Evolutionary conservation across 2,797 vertebrate genomes (phyloP), one percentile per base, ranked within the genome.

Genomic region (Darevskia nairensis): DNA sequence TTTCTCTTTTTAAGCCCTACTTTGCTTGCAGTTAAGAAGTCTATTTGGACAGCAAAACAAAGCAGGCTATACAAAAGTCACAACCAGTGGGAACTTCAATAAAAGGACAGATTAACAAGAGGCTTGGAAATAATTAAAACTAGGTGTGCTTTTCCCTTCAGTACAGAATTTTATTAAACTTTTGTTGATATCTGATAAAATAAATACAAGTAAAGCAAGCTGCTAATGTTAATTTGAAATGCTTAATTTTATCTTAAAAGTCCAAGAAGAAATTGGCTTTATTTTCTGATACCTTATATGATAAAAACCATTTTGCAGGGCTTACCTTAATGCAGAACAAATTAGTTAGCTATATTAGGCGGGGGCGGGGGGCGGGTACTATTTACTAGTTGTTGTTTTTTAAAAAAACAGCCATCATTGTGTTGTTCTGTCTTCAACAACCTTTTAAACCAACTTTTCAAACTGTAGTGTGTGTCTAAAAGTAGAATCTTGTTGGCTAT

Each of bases 261-360:
- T 55, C 50, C 13, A 55, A 55, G 50, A 15, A 55, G 50, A 55
- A 55, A 55, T 55, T 55, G 50, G 50, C 50, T 55, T 6, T 17
- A 27, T 0, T 0, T 44, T 85, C 87, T 87, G 80, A 23, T 91
- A 81, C 86, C 75, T 86, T 44, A 91, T 92, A 77, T 92, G 82
- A 80, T 92, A 85, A 90, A 64, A 91, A 82, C 32, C 84, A 0
- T 93, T 93, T 87, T 93, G 64, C 80, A 92, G 84, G 91, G 75
- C 77, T 92, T 94, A 77, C 32, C 29, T 88, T 95, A 92, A 92
- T 92, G 55, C 88, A 84, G 85, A 91, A 35, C 86, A 91, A 89
- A 80, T 88, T 88, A 66, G 8, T 88, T 87, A 55, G 32, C 75
- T 80, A 44, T 27, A 88, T 78, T 61, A 83, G 74, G 35, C 41